Percentiles rank a stretch among this genome's conserved stretches.
Conservation (phyloP, 2,888 invertebrate species). For the Chaitophorus viminalis region DNA sequence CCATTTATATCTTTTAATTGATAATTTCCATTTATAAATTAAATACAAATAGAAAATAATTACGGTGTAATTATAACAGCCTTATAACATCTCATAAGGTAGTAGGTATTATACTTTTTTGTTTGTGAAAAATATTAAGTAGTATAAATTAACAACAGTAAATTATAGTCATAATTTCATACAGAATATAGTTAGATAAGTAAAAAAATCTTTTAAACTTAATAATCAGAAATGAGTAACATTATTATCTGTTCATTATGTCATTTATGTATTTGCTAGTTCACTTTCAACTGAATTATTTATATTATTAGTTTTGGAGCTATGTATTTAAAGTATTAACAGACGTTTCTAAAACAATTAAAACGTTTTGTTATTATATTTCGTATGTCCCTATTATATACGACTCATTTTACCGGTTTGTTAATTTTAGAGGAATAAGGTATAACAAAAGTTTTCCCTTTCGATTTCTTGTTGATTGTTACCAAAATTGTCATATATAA, state of each 20-base stretch:
- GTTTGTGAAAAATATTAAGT: neutral
- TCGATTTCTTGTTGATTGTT: slow-evolving; percentile 20
- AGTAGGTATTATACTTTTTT: neutral
- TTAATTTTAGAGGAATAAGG: slow-evolving; percentile 8
- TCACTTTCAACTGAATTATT: neutral
- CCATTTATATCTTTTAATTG: neutral
- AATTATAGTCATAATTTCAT: neutral
- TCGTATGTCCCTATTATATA: neutral
- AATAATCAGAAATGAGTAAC: neutral
- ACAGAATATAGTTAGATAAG: neutral
- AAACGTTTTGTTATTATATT: neutral
- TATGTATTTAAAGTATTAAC: neutral
- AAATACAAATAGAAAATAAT: neutral
- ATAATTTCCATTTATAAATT: neutral
- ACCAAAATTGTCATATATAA: slow-evolving; percentile 9
- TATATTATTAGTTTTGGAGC: neutral
- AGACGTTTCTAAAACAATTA: neutral
- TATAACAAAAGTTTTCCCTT: slow-evolving; percentile 43
- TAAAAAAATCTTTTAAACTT: neutral
- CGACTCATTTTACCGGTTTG: slow-evolving; percentile 27
- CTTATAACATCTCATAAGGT: neutral
- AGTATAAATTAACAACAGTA: neutral
- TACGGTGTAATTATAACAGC: neutral
- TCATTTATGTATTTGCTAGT: neutral
- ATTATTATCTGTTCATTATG: neutral